Evolutionary conservation across 2,888 invertebrate genomes (phyloP).

Genomic region (Lottia gigantea): DNA sequence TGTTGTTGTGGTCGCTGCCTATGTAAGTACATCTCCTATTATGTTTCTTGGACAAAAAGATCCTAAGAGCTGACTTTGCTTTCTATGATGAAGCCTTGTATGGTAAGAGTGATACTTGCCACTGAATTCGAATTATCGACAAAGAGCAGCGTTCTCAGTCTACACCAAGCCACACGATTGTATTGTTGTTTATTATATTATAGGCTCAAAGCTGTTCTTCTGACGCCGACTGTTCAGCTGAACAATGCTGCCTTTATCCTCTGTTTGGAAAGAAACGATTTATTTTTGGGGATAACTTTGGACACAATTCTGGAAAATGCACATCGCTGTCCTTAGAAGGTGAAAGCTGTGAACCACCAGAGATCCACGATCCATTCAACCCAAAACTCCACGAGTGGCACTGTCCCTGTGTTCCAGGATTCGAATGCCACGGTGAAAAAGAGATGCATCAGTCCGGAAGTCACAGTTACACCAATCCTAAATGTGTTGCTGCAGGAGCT

Average conservation of each 20-base stretch:
- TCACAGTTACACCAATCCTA: conserved; percentile 1
- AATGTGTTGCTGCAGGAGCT: not conserved
- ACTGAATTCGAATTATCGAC: too few relatives aligned
- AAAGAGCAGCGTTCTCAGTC: too few relatives aligned
- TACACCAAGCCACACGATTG: too few relatives aligned
- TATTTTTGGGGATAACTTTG: not conserved
- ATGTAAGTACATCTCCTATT: too few relatives aligned
- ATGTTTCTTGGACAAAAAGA: too few relatives aligned
- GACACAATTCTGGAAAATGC: not conserved
- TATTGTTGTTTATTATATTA: not conserved
- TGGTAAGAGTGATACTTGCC: too few relatives aligned
- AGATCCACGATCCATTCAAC: conserved; percentile 5
- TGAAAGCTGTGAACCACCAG: conserved; percentile 3
- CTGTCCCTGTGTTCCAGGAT: not conserved
- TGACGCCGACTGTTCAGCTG: not conserved
- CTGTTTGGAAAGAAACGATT: not conserved
- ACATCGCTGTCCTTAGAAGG: not conserved
- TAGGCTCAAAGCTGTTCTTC: not conserved
- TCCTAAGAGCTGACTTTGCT: too few relatives aligned
- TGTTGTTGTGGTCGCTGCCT: too few relatives aligned
- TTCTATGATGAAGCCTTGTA: too few relatives aligned
- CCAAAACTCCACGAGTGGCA: conserved; percentile 9
- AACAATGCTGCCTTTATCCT: not conserved
- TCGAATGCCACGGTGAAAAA: not conserved
- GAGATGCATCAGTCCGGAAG: not conserved